Conservation (phyloP, 2,113 vertebrate species). For the Cyprichromis sp. region DNA sequence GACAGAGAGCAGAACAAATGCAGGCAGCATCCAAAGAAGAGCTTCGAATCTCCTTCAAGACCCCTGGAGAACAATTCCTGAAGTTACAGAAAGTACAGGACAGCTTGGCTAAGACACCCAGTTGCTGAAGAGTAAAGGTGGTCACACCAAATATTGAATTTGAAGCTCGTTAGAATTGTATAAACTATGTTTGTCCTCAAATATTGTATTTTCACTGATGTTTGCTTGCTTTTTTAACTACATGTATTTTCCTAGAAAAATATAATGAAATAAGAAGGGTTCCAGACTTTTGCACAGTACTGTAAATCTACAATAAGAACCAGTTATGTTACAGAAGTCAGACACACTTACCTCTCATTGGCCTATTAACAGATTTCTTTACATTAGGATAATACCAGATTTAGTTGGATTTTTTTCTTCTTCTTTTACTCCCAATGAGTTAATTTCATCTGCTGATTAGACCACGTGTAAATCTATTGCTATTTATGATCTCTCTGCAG, state of each 20-base stretch:
- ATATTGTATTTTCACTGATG: not conserved
- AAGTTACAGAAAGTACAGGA: not conserved
- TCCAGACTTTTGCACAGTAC: not conserved
- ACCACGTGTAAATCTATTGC: not conserved
- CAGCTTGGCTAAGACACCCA: not conserved
- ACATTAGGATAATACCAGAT: not conserved
- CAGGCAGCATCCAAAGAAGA: not conserved
- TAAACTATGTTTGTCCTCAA: not conserved
- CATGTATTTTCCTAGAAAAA: rapidly evolving
- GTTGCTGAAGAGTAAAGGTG: not conserved
- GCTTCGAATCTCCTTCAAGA: not conserved
- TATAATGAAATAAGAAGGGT: not conserved
- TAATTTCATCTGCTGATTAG: not conserved
- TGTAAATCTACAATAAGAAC: not conserved
- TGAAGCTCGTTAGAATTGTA: not conserved
- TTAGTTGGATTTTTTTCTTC: rapidly evolving
- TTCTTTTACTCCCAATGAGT: not conserved
- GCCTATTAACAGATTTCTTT: not conserved
- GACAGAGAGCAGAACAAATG: not conserved
- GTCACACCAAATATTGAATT: not conserved
- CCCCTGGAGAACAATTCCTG: not conserved
- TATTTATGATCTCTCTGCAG: not conserved
- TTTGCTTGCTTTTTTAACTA: not conserved
- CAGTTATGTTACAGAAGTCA: not conserved
- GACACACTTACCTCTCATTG: not conserved